Base-by-base conservation (phyloP, 2,888 invertebrate genomes). In the Cordilura impudica region DNA sequence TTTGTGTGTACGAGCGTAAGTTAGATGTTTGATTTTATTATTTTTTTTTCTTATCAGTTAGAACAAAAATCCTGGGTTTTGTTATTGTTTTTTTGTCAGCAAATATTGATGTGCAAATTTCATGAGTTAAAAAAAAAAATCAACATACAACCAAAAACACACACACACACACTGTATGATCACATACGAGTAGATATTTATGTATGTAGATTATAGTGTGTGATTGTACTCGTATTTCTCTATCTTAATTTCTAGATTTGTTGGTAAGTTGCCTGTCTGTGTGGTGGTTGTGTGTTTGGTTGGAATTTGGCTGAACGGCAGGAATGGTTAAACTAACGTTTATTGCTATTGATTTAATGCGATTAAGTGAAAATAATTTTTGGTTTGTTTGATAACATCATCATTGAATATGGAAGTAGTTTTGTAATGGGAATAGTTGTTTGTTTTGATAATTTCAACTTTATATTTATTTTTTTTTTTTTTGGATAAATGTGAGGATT, bases 331-430 rank as follows among this genome's bases (percentile, higher is more conserved):
- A 58, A 58, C 58, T 43, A 58, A 58, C 43, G 16, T 58, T 58
- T 18, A 63, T 47, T 45, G 12, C 53, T 71, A 71, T 76, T 76
- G 76, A 66, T 76, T 76, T 60, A 76, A 76, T 70, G 35, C 35
- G 65, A 70, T 60, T 53, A 21, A 43, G 39, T 10, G 23, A 54
- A 61, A 76, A 29, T 58, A 6, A 26, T 58, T 70, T 56, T 8
- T 53, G 45, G 14, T 21, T 21, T 26, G 49, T 53, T 16, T 71
- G 39, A 54, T 70, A 53, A 53, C 45, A 65, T 45, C 54, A 43
- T 49, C 39, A 71, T 21, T 35, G 35, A 26, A 26, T 18, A 35
- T 71, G 31, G 26, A 26, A 69, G 35, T 23, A 18, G 23, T 47
- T 35, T 61, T 43, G 19, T 56, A 51, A 39, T 39, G 19, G 21